Evolutionary conservation across 2,113 vertebrate species (phyloP).

Genomic region (Bothrops jararaca): DNA sequence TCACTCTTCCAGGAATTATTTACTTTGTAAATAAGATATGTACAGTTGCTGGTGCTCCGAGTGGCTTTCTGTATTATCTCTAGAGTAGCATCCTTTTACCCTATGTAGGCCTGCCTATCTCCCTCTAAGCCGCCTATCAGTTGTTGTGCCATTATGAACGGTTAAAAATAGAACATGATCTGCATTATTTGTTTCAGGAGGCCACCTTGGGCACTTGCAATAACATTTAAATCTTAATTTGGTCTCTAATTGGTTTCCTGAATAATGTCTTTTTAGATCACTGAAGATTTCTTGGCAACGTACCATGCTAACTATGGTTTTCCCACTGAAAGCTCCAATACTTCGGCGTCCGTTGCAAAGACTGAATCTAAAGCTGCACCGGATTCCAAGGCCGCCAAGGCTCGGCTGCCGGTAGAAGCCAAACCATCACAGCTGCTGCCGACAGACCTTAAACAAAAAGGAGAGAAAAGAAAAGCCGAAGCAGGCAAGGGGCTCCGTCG

Average conservation of each 20-base stretch:
- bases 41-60: background rate
- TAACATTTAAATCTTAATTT: background rate
- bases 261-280: constrained; percentile 74
- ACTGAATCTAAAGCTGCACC: constrained; percentile 36
- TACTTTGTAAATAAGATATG: background rate
- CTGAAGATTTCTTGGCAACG: constrained; percentile 91
- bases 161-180: background rate
- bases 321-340: constrained; percentile 67
- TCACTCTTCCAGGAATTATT: background rate
- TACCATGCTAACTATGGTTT: constrained; percentile 96
- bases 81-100: background rate
- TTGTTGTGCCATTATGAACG: background rate
- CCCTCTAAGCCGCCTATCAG: background rate
- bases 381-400: constrained; percentile 35
- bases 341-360: constrained; percentile 53
- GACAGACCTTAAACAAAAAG: constrained; percentile 78
- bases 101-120: background rate
- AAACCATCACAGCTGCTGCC: constrained; percentile 36
- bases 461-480: constrained; percentile 88
- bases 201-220: background rate
- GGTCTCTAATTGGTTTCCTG: constrained; percentile 10
- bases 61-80: background rate
- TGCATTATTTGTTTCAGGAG: background rate
- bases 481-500: constrained; percentile 70
- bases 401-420: constrained; percentile 49